phyloP scores from a whole-genome alignment of 2,113 vertebrate genomes.

The Gila orcuttii region DNA sequence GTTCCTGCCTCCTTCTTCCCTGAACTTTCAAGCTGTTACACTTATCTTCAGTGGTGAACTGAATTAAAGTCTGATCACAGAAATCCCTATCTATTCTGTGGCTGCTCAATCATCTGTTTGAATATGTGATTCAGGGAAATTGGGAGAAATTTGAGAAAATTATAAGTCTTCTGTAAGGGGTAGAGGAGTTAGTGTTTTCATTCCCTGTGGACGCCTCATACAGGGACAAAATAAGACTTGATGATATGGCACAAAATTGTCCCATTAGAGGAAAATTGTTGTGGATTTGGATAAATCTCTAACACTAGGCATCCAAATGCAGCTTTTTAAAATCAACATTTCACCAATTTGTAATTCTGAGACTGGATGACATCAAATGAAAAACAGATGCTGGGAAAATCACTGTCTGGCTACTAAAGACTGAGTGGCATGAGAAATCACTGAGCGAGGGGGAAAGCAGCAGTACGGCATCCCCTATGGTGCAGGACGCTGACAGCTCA shows the following conservation, averaged over 20 bases:
- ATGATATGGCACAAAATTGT: background rate
- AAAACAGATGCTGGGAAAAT: constrained; percentile 27
- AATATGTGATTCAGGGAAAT: background rate
- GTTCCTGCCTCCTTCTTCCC: too few relatives aligned
- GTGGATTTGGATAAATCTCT: constrained; percentile 2
- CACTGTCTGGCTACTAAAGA: constrained; percentile 24
- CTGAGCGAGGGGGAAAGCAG: constrained; percentile 4
- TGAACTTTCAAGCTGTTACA: too few relatives aligned
- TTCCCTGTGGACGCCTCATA: background rate
- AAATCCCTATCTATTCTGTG: constrained; percentile 1
- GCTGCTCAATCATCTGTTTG: background rate
- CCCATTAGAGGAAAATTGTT: background rate
- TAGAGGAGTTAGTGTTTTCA: background rate
- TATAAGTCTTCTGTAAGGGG: background rate
- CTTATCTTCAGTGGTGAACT: background rate
- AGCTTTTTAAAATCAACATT: constrained; percentile 10
- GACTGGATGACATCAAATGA: background rate
- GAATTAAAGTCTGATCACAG: background rate
- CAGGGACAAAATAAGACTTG: background rate
- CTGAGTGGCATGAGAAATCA: constrained; percentile 43
- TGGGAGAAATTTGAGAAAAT: background rate
- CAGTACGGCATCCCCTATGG: constrained; percentile 3
- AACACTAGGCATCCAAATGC: background rate
- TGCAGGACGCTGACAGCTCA: constrained; percentile 10
- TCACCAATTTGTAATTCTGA: background rate